phyloP scores from a whole-genome alignment of 2,888 invertebrate species.

The Nebria salina region DNA sequence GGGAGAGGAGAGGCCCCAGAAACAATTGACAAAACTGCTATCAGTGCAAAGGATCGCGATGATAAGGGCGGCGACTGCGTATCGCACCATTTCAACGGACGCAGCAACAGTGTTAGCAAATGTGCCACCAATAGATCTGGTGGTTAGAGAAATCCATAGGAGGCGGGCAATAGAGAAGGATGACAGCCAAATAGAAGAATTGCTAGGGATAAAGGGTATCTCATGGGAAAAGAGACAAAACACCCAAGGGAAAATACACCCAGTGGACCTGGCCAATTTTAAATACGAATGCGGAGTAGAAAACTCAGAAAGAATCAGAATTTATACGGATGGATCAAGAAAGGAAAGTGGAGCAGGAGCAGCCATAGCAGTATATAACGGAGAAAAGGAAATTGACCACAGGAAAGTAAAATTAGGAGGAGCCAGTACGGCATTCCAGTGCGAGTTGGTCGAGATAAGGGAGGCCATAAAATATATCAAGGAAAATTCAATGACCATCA shows the following conservation, averaged over 20 bases:
- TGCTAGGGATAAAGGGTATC: background rate
- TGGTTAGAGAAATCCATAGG: background rate
- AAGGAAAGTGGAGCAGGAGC: constrained; percentile 9
- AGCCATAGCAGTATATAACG: background rate
- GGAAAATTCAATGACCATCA: background rate
- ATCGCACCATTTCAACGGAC: constrained; percentile 15
- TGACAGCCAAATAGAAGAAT: background rate
- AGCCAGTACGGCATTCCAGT: constrained; percentile 29
- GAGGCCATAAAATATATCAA: constrained; percentile 12
- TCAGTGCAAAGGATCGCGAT: constrained; percentile 20
- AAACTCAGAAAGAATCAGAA: background rate
- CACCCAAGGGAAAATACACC: background rate
- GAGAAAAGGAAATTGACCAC: background rate
- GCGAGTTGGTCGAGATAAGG: constrained; percentile 25
- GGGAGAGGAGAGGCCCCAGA: background rate
- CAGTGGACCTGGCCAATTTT: background rate
- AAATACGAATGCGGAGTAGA: background rate
- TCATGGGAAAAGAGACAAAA: background rate
- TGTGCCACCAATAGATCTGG: background rate
- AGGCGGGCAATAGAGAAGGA: background rate
- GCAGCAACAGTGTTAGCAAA: background rate
- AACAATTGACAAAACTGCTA: background rate
- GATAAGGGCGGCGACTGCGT: constrained; percentile 21
- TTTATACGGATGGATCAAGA: constrained; percentile 27
- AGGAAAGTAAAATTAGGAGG: constrained; percentile 9